Percentiles rank a stretch among this genome's conserved stretches.
phyloP scores from a whole-genome alignment of 2,888 invertebrate species.

The Drosophila subsilvestris region DNA sequence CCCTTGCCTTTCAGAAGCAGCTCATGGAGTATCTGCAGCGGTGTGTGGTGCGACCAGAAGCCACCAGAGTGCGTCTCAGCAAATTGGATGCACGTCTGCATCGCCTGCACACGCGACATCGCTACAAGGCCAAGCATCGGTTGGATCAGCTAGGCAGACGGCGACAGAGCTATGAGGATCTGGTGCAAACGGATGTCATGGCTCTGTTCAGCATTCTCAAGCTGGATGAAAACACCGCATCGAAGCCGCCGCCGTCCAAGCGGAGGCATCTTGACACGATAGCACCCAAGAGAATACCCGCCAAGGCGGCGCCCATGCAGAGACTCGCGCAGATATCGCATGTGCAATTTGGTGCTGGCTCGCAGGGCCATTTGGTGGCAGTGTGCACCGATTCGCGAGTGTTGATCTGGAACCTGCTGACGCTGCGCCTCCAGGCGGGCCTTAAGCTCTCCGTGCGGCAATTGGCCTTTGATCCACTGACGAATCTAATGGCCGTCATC shows the following conservation, averaged over 20 bases:
- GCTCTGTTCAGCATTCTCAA: constrained; percentile 74
- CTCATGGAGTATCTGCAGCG: constrained; percentile 65
- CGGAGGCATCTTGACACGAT: background rate
- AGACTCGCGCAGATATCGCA: constrained; percentile 73
- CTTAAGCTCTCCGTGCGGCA: constrained; percentile 82
- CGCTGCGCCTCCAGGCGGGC: constrained; percentile 87
- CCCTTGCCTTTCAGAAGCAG: constrained; percentile 54
- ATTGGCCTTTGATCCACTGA: constrained; percentile 86
- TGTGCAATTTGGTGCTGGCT: constrained; percentile 82
- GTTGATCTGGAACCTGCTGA: constrained; percentile 88
- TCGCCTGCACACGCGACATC: constrained; percentile 66
- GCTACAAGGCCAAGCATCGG: constrained; percentile 82
- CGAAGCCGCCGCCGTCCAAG: constrained; percentile 6
- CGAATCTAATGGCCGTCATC: constrained; percentile 88
- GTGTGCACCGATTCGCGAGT: constrained; percentile 85
- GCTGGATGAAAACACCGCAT: constrained; percentile 54
- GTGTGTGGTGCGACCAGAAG: constrained; percentile 37
- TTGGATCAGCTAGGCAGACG: constrained; percentile 59
- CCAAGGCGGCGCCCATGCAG: constrained; percentile 55
- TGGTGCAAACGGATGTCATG: constrained; percentile 66
- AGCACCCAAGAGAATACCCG: background rate
- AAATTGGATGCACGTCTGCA: constrained; percentile 58
- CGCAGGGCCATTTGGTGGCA: constrained; percentile 78
- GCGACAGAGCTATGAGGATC: constrained; percentile 54
- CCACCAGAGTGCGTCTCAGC: constrained; percentile 18